Evolutionary conservation across 2,113 vertebrate species (phyloP).

Genomic region (Chloroceryle aenea): DNA sequence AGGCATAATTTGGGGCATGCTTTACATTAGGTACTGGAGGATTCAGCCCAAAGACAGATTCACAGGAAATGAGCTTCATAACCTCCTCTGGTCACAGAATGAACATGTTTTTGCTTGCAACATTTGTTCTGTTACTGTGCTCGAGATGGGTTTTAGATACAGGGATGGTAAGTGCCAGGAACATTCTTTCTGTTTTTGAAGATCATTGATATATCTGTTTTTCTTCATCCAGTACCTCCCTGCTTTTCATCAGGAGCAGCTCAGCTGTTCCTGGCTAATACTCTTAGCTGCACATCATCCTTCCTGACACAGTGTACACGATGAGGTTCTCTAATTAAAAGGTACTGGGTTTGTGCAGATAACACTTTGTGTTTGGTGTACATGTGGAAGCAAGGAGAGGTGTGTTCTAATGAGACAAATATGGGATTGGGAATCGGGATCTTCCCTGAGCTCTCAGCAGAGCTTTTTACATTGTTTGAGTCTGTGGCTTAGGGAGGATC

Average conservation of each 20-base stretch:
- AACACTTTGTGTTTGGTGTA: neutral
- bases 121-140: constrained; percentile 38
- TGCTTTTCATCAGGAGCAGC: constrained; percentile 2
- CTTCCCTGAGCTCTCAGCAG: neutral
- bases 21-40: constrained; percentile 5
- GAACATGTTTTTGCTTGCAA: constrained; percentile 45
- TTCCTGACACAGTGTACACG: neutral
- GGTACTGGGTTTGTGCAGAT: neutral
- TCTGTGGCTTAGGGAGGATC: neutral
- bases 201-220: constrained; percentile 21
- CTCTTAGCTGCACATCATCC: neutral
- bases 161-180: constrained; percentile 37
- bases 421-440: neutral
- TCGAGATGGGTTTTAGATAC: constrained; percentile 47
- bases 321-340: neutral
- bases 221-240: constrained; percentile 21
- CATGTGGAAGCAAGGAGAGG: neutral
- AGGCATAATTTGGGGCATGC: neutral
- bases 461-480: neutral
- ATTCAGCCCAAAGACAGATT: neutral
- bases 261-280: neutral
- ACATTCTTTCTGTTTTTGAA: constrained; percentile 55
- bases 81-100: constrained; percentile 38
- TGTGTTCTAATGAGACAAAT: neutral
- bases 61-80: constrained; percentile 55